phyloP scores from a whole-genome alignment of 2,888 invertebrate genomes.

The Heliconius charithonia region DNA sequence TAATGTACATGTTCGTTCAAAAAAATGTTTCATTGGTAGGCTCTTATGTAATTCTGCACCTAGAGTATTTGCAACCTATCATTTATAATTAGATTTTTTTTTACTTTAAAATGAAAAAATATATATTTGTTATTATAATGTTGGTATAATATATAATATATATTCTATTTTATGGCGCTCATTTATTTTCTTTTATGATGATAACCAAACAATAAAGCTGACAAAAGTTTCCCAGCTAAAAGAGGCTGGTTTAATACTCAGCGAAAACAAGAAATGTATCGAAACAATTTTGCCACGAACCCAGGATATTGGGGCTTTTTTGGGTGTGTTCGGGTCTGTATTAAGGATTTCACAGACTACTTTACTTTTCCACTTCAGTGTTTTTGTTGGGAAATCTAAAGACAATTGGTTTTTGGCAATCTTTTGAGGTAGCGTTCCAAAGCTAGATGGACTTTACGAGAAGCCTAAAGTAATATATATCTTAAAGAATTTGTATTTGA shows the following conservation, averaged over 20 bases:
- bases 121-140: no score
- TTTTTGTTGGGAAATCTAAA: constrained; percentile 2
- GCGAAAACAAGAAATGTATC: constrained; percentile 9
- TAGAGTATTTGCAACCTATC: background rate
- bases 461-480: background rate
- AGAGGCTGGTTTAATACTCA: constrained; percentile 8
- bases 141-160: no score
- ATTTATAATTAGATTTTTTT: no score
- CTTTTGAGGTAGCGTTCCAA: background rate
- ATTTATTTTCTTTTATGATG: background rate
- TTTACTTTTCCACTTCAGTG: constrained; percentile 17
- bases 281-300: constrained; percentile 13
- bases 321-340: constrained; percentile 14
- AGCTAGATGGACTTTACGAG: background rate
- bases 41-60: background rate
- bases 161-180: background rate
- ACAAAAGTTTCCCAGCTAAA: background rate
- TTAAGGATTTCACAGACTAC: constrained; percentile 21
- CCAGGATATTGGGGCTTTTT: constrained; percentile 20
- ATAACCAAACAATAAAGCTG: background rate
- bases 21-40: background rate
- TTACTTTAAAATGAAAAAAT: no score
- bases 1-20: background rate
- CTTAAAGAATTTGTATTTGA: background rate
- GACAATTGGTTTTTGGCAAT: constrained; percentile 3